A percentile compares a stretch with the other conserved stretches of the same genome.
Conservation (phyloP, 2,797 vertebrate species). For the Cyprinella venusta region DNA sequence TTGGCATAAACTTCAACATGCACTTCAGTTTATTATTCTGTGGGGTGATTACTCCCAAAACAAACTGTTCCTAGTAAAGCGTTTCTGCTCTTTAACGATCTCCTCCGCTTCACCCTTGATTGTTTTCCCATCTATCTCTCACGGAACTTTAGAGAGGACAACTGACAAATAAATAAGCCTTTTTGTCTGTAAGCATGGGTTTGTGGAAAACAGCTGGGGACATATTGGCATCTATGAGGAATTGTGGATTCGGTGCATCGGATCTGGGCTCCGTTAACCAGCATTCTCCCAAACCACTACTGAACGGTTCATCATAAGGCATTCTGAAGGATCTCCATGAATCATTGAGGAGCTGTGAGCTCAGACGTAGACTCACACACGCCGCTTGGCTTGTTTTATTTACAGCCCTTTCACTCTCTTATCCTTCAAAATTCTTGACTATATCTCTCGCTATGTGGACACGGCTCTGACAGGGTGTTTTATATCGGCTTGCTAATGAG, state of each 20-base stretch:
- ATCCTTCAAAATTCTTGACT: conserved; percentile 22
- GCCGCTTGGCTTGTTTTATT: background rate
- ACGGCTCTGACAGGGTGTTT: conserved; percentile 18
- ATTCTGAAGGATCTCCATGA: conserved; percentile 39
- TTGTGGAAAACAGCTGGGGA: conserved; percentile 29
- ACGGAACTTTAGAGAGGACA: conserved; percentile 28
- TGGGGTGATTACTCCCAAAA: conserved; percentile 50
- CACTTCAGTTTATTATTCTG: conserved; percentile 46
- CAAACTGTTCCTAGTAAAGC: conserved; percentile 54
- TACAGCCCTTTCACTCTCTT: conserved; percentile 15
- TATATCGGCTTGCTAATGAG: conserved; percentile 5
- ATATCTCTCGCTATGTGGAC: background rate
- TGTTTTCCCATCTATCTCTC: conserved; percentile 39
- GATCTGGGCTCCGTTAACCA: background rate
- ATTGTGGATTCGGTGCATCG: background rate
- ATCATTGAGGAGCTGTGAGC: conserved; percentile 28
- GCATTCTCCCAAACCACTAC: conserved; percentile 8
- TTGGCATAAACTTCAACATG: conserved; percentile 35
- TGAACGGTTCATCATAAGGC: conserved; percentile 29
- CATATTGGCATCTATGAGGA: conserved; percentile 21
- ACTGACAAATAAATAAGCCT: conserved; percentile 47
- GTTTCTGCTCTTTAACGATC: conserved; percentile 58
- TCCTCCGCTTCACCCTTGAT: conserved; percentile 44
- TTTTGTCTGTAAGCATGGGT: conserved; percentile 32
- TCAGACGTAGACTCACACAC: background rate